Percentiles rank a stretch among this genome's conserved stretches.
These are phyloP conservation scores for Disparrhopalites patrizii DNA, from an alignment of 2,888 invertebrate genomes.

Conservation along the genomic window DNA sequence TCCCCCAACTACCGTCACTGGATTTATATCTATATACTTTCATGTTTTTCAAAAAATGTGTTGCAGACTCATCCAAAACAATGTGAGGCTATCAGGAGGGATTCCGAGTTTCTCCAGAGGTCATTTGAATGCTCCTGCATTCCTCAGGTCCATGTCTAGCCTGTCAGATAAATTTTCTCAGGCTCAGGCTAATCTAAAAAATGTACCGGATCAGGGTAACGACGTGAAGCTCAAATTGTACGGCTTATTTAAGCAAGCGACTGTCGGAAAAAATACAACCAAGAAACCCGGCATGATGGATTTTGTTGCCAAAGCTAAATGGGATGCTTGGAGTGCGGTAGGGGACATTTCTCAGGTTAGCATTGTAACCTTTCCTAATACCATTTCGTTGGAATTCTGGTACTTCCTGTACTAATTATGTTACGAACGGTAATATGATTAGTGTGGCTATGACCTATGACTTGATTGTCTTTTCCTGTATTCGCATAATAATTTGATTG, in stretches of 20 bases:
- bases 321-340: slow-evolving; percentile 57
- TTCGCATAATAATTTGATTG: not conserved
- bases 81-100: too few relatives aligned
- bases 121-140: too few relatives aligned
- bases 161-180: slow-evolving; percentile 5
- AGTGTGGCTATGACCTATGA: not conserved
- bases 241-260: slow-evolving; percentile 58
- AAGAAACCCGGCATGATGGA: slow-evolving; percentile 58
- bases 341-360: slow-evolving; percentile 56
- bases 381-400: too few relatives aligned
- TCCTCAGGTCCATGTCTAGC: slow-evolving; percentile 17
- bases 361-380: too few relatives aligned
- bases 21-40: too few relatives aligned
- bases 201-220: slow-evolving; percentile 35
- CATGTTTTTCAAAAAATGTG: too few relatives aligned
- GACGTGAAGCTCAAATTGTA: slow-evolving; percentile 54
- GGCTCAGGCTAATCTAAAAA: slow-evolving; percentile 19
- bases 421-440: not conserved
- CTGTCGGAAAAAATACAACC: slow-evolving; percentile 54
- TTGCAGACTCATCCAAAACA: too few relatives aligned
- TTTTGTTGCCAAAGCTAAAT: slow-evolving; percentile 59
- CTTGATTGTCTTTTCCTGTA: not conserved
- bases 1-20: too few relatives aligned
- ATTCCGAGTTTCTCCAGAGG: too few relatives aligned
- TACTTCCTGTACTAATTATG: too few relatives aligned